phyloP scores from a whole-genome alignment of 2,888 invertebrate species.

The Stenotaenia linearis region DNA sequence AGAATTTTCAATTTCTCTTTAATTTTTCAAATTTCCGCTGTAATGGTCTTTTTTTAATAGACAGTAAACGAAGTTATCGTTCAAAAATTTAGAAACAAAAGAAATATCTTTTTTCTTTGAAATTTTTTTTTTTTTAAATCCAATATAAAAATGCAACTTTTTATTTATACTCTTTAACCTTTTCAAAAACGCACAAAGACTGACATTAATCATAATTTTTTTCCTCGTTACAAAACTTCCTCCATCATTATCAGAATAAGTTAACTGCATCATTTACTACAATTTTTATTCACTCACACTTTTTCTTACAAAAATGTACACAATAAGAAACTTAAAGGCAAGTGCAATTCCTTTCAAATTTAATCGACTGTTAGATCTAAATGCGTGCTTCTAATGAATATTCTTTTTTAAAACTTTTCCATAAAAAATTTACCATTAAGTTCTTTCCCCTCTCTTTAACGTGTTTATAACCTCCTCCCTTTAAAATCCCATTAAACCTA shows the following conservation, averaged over 20 bases:
- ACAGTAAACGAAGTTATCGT: too few species aligned
- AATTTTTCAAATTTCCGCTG: too few species aligned
- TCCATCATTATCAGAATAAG: background rate
- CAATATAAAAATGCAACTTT: background rate
- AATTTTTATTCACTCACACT: background rate
- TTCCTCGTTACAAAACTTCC: background rate
- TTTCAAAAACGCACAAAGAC: background rate
- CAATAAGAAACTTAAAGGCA: background rate
- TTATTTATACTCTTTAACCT: background rate
- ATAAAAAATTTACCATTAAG: background rate
- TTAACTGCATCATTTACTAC: background rate
- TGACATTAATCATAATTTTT: background rate
- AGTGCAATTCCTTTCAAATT: background rate
- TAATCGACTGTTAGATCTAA: background rate
- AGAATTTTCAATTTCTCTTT: too few species aligned
- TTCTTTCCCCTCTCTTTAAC: background rate
- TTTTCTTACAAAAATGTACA: constrained; percentile 3
- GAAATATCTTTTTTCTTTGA: background rate
- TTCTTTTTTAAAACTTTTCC: background rate
- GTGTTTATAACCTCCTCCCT: background rate
- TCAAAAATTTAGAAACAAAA: too few species aligned
- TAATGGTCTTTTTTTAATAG: too few species aligned
- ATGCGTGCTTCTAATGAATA: background rate
- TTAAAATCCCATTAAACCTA: background rate
- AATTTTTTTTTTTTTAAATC: background rate